These are phyloP conservation scores for Idaea biselata DNA, from an alignment of 2,888 invertebrate species.

Conservation along the genomic window DNA sequence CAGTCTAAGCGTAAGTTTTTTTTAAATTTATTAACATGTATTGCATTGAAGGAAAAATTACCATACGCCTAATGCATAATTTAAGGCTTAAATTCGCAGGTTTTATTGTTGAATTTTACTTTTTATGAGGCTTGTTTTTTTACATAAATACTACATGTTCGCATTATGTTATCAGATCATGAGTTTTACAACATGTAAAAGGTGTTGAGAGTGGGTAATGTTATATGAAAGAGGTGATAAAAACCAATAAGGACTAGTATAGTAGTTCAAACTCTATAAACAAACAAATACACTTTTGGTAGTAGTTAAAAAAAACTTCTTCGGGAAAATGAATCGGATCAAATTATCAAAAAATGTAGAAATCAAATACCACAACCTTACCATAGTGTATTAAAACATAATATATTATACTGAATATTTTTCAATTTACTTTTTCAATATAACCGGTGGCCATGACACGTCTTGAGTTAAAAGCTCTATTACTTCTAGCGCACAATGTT, in stretches of 20 bases:
- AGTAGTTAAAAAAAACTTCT: too few relatives aligned
- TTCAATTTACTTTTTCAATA: slow-evolving; percentile 1
- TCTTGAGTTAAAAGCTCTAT: slow-evolving; percentile 38
- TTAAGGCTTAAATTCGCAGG: slow-evolving; percentile 11
- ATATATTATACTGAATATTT: background rate
- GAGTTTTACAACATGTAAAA: background rate
- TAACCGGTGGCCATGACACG: slow-evolving; percentile 25
- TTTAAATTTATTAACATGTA: slow-evolving; percentile 24
- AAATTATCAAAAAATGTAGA: too few relatives aligned
- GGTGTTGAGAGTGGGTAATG: background rate
- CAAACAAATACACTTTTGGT: too few relatives aligned
- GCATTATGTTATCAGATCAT: slow-evolving; percentile 1
- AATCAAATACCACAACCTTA: background rate
- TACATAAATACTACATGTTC: background rate
- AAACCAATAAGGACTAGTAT: too few relatives aligned
- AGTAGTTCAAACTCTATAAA: too few relatives aligned
- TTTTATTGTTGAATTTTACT: background rate
- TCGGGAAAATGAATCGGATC: too few relatives aligned
- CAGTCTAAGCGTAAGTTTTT: slow-evolving; percentile 28
- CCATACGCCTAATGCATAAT: slow-evolving; percentile 21
- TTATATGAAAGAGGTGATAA: too few relatives aligned
- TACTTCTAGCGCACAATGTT: slow-evolving; percentile 20
- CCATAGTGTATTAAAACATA: background rate
- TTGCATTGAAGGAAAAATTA: slow-evolving; percentile 24
- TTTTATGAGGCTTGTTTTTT: background rate